Conservation (phyloP, 1,140 invertebrate genomes). For the Aphaenogaster floridana region DNA sequence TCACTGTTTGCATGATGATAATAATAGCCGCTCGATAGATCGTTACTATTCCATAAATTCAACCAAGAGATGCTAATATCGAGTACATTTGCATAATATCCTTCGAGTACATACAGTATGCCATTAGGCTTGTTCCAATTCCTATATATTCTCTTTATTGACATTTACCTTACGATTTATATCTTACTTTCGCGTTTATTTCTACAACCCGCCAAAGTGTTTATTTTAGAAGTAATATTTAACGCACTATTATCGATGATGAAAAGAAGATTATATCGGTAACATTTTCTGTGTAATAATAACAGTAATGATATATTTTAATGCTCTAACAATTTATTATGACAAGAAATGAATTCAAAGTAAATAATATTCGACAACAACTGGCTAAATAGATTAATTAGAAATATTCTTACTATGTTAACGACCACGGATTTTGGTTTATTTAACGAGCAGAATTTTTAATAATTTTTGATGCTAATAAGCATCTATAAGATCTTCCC, state of each 20-base stretch:
- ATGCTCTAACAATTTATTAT: not conserved
- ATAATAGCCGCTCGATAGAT: conserved; percentile 61
- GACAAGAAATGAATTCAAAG: not conserved
- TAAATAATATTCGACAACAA: no score
- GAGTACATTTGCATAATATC: conserved; percentile 30
- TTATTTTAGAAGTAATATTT: not conserved
- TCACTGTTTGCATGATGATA: conserved; percentile 38
- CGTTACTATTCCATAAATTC: conserved; percentile 51
- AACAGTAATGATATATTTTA: not conserved
- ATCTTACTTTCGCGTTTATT: not conserved
- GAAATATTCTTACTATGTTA: no score
- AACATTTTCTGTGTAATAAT: not conserved
- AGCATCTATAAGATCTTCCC: no score
- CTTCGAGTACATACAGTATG: not conserved
- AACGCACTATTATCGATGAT: not conserved
- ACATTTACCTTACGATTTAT: not conserved
- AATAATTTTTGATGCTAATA: no score
- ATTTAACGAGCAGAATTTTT: no score
- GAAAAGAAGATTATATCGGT: not conserved
- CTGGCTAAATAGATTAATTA: no score
- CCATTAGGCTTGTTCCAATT: conserved; percentile 13
- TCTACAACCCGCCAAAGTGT: no score
- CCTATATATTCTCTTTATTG: conserved; percentile 11
- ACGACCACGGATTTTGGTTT: no score
- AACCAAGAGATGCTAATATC: conserved; percentile 59